Evolutionary conservation across 2,797 vertebrate genomes (phyloP).

Genomic region (Macroramphosus scolopax): DNA sequence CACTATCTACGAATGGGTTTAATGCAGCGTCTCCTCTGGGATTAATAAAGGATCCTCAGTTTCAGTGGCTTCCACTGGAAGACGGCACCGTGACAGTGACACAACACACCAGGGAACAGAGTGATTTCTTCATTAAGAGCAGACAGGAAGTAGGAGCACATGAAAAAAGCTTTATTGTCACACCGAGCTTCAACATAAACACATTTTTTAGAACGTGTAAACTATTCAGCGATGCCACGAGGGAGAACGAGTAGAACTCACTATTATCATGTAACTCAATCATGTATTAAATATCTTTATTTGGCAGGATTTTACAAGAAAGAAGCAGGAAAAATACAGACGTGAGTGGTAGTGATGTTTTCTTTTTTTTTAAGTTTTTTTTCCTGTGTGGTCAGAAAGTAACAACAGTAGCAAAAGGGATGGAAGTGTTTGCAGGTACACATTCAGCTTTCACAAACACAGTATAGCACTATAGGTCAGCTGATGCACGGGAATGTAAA

Average conservation of each 20-base stretch:
- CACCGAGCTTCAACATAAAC: constrained; percentile 82
- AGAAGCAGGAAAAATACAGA: constrained; percentile 66
- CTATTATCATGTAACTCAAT: constrained; percentile 76
- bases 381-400: constrained; percentile 53
- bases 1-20: too few species aligned
- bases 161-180: constrained; percentile 89
- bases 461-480: constrained; percentile 64
- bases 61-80: too few species aligned
- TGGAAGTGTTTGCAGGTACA: constrained; percentile 72
- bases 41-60: too few species aligned
- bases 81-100: too few species aligned
- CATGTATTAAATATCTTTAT: constrained; percentile 80
- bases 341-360: constrained; percentile 48
- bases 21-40: too few species aligned
- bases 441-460: constrained; percentile 79
- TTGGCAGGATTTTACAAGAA: constrained; percentile 85
- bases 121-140: too few species aligned
- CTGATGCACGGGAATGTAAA: constrained; percentile 82
- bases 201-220: constrained; percentile 77
- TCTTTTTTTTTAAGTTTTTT: constrained; percentile 33
- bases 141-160: constrained; percentile 49
- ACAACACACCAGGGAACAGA: too few species aligned
- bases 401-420: constrained; percentile 72
- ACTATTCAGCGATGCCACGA: constrained; percentile 79
- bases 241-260: constrained; percentile 63